Evolutionary conservation across 1,140 invertebrate species (phyloP).

Genomic region (Hylaeus anthracinus): DNA sequence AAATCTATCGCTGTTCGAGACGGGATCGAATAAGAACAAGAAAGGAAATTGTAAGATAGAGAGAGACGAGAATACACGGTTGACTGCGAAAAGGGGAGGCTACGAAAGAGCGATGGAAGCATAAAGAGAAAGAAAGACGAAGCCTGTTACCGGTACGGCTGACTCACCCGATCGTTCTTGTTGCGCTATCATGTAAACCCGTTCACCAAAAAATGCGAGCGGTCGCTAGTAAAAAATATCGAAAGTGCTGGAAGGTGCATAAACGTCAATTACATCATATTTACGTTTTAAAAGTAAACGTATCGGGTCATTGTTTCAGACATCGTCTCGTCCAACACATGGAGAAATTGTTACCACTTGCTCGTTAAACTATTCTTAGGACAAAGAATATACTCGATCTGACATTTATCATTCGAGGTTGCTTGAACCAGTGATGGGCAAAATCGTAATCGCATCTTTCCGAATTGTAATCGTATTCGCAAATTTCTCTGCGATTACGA

Average conservation of each 20-base stretch:
- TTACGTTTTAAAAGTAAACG: neutral
- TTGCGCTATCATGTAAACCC: conserved; percentile 50
- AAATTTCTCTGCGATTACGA: no score
- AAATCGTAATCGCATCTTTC: no score
- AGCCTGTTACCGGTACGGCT: conserved; percentile 57
- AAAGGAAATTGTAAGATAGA: neutral
- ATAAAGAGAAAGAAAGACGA: conserved; percentile 38
- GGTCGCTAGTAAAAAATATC: conserved; percentile 18
- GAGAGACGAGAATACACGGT: neutral
- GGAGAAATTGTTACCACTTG: no score
- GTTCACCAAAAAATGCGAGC: conserved; percentile 49
- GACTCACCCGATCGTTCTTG: conserved; percentile 53
- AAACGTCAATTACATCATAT: conserved; percentile 14
- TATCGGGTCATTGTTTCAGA: no score
- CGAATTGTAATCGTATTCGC: no score
- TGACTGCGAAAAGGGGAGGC: neutral
- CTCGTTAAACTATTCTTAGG: neutral
- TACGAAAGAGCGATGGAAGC: neutral
- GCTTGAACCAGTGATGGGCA: no score
- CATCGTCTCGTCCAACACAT: neutral
- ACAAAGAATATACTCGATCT: neutral
- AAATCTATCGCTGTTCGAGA: neutral
- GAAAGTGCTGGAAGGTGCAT: conserved; percentile 9
- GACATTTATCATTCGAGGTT: neutral
- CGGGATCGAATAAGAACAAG: conserved; percentile 1